Percentiles rank a stretch among this genome's conserved stretches.
Conservation (phyloP, 2,888 invertebrate species). For the Abrostola tripartita region DNA sequence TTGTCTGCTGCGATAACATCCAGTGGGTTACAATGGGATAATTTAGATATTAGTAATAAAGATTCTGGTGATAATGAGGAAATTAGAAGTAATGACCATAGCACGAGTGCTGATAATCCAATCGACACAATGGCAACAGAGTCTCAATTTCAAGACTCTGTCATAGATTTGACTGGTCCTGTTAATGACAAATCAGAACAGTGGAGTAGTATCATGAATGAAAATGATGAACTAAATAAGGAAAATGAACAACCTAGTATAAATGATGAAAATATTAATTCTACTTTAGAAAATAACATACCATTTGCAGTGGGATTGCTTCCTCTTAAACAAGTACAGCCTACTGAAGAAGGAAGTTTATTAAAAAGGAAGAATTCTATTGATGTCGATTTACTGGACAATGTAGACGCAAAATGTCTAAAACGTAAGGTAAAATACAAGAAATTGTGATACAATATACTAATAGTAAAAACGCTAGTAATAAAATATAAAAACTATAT, state of each 20-base stretch:
- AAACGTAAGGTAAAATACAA: slow-evolving; percentile 83
- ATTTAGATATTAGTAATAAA: slow-evolving; percentile 61
- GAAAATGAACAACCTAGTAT: slow-evolving; percentile 63
- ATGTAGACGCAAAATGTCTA: slow-evolving; percentile 79
- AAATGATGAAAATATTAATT: slow-evolving; percentile 53
- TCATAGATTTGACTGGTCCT: slow-evolving; percentile 70
- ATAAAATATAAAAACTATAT: slow-evolving; percentile 13
- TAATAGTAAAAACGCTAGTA: slow-evolving; percentile 29
- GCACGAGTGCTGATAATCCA: slow-evolving; percentile 48
- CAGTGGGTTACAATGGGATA: slow-evolving; percentile 65
- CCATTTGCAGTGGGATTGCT: slow-evolving; percentile 83
- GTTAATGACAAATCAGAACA: slow-evolving; percentile 61
- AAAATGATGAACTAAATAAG: slow-evolving; percentile 61
- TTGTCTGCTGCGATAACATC: slow-evolving; percentile 56
- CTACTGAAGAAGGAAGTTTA: slow-evolving; percentile 65
- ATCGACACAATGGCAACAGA: slow-evolving; percentile 51
- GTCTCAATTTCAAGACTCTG: slow-evolving; percentile 59
- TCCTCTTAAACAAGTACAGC: slow-evolving; percentile 74
- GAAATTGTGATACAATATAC: slow-evolving; percentile 64
- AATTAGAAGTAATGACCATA: slow-evolving; percentile 29
- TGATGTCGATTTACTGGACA: slow-evolving; percentile 67
- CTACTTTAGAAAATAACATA: slow-evolving; percentile 73
- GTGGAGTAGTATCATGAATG: slow-evolving; percentile 64
- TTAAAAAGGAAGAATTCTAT: slow-evolving; percentile 72
- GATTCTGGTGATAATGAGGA: slow-evolving; percentile 46